Evolutionary conservation across 2,797 vertebrate genomes (phyloP), one percentile per base, ranked within the genome.

Genomic region (Avahi laniger): DNA sequence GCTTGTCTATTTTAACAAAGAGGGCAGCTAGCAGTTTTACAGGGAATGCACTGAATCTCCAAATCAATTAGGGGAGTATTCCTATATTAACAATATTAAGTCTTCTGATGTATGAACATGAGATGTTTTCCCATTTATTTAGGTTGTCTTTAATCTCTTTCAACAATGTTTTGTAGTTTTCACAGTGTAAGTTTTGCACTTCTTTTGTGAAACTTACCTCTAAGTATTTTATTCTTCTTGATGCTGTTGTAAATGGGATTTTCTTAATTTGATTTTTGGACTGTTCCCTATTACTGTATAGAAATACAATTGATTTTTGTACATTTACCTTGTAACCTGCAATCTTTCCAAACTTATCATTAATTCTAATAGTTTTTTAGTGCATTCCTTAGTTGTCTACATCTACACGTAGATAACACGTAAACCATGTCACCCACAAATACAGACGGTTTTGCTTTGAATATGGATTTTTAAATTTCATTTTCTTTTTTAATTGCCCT

Each of bases 211-310:
- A 38, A 70, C 59, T 78, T 50, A 48, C 69, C 78, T 48, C 48
- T 41, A 43, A 76, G 22, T 33, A 43, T 72, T 94, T 80, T 94
- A 94, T 80, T 73, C 48, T 38, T 90, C 78, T 54, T 95, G 38
- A 86, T 50, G 28, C 13, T 85, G 57, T 38, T 70, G 0, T 48
- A 63, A 73, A 73, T 52, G 15, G 43, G 14, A 41, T 57, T 79
- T 65, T 43, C 22, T 54, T 81, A 48, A 75, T 69, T 82, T 92
- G 78, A 75, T 33, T 63, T 92, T 79, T 79, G 35, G 10, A 65
- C 35, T 54, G 43, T 52, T 89, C 14, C 24, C 13, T 61, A 13
- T 35, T 85, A 43, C 13, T 52, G 28, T 38, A 88, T 52, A 63
- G 65, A 88, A 83, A 89, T 78, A 54, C 54, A 76, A 76, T 52